Base-by-base conservation (phyloP, 2,113 vertebrate species). In the Paradisaea rubra region DNA sequence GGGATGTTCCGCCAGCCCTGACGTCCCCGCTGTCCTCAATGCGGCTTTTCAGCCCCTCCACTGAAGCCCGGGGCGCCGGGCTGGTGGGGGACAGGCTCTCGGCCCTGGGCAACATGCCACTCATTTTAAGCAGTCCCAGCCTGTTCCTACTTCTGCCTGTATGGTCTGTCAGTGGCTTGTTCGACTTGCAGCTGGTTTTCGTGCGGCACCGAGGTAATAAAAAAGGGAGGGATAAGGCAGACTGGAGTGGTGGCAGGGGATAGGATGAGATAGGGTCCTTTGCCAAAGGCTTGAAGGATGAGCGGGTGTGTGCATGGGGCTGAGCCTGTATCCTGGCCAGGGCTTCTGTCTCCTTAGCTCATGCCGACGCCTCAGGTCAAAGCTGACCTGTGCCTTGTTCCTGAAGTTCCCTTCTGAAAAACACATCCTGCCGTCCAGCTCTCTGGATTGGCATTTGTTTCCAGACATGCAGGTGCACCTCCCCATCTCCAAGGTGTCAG, bases 1-100 rank as follows among this genome's bases (percentile, higher is more conserved):
- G 93, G 97, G 97, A 96, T 97, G 97, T 97, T 97, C 97, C 97
- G 97, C 98, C 98, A 97, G 94, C 94, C 94, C 63, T 97, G 98
- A 96, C 88, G 70, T 89, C 84, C 95, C 86, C 9, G 33, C 44
- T 52, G 16, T 94, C 92, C 95, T 98, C 97, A 98, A 97, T 97
- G 97, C 79, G 41, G 93, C 96, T 96, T 97, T 98, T 98, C 97
- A 98, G 87, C 80, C 81, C 60, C 84, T 74, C 10, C 0, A 2
- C 69, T 20, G 86, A n/a, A 64, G 86, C 63, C 78, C 27, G 15
- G 97, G 95, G 93, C 93, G 35, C 50, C 15, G 33, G 52, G 76
- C 79, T 91, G 80, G 30, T 92, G 91, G 64, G 91, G 81, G 96
- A 88, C 95, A 94, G 91, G 95, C 81, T 94, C 80, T 78, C 3